These are phyloP conservation scores for Caenorhabditis panamensis DNA, from an alignment of 2,888 invertebrate species.

Conservation along the genomic window DNA sequence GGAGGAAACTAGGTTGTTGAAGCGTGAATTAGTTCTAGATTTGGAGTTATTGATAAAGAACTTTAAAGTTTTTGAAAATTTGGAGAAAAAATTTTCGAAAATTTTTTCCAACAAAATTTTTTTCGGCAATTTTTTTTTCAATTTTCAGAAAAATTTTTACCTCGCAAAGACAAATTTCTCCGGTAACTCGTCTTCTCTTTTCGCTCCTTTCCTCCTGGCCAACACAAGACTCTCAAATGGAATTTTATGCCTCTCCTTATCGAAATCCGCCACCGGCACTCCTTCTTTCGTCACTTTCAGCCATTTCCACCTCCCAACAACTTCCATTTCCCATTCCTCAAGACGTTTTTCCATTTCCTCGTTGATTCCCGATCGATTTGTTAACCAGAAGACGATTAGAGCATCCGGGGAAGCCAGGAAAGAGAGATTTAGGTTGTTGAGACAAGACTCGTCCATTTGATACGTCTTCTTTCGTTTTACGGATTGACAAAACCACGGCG, in stretches of 20 bases:
- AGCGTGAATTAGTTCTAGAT: too few relatives aligned
- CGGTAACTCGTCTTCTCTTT: slow-evolving; percentile 19
- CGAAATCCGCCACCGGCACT: slow-evolving; percentile 85
- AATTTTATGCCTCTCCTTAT: slow-evolving; percentile 87
- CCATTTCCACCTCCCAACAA: slow-evolving; percentile 86
- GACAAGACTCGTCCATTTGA: slow-evolving; percentile 87
- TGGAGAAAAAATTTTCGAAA: too few relatives aligned
- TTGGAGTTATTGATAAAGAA: too few relatives aligned
- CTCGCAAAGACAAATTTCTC: slow-evolving; percentile 51
- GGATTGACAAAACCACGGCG: slow-evolving; percentile 97
- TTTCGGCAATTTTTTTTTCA: neutral
- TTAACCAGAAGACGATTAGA: slow-evolving; percentile 92
- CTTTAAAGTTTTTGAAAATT: slow-evolving; percentile 40
- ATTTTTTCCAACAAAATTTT: neutral
- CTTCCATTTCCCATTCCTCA: slow-evolving; percentile 88
- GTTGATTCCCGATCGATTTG: slow-evolving; percentile 85
- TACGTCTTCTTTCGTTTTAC: slow-evolving; percentile 87
- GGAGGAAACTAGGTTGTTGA: too few relatives aligned
- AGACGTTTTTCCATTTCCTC: slow-evolving; percentile 86
- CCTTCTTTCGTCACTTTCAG: slow-evolving; percentile 88
- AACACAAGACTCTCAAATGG: slow-evolving; percentile 91
- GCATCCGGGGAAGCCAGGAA: slow-evolving; percentile 85
- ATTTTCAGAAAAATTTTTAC: slow-evolving; percentile 13
- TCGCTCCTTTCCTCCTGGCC: slow-evolving; percentile 82
- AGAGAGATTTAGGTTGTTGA: slow-evolving; percentile 87